Conservation (phyloP, 2,797 vertebrate genomes). For the Trematomus bernacchii region DNA sequence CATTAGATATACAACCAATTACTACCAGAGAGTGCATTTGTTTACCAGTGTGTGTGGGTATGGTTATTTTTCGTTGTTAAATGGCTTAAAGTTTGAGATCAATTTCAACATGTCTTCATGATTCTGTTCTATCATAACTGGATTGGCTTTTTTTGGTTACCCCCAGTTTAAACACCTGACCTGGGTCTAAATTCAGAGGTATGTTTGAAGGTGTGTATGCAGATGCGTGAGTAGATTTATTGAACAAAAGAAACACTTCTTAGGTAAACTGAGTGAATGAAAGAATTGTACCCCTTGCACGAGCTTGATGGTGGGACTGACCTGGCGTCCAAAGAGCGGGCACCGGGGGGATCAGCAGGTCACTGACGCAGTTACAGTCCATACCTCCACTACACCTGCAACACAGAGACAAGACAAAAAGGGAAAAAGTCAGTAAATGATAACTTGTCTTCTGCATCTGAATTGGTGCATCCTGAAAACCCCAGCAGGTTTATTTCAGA, state of each 20-base stretch:
- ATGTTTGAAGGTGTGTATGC: conserved; percentile 5
- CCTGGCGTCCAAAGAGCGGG: conserved; percentile 95
- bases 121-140: conserved; percentile 28
- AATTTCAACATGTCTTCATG: conserved; percentile 44
- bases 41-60: conserved; percentile 25
- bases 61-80: conserved; percentile 34
- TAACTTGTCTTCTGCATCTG: neutral
- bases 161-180: conserved; percentile 15
- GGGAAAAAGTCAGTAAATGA: neutral
- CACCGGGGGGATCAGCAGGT: conserved; percentile 93
- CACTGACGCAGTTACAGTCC: conserved; percentile 97
- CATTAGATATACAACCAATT: conserved; percentile 65
- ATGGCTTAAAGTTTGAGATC: conserved; percentile 21
- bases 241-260: conserved; percentile 1
- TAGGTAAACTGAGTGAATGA: conserved; percentile 15
- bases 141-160: conserved; percentile 37
- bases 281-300: conserved; percentile 2
- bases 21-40: conserved; percentile 53
- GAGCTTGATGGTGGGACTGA: conserved; percentile 65
- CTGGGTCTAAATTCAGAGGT: conserved; percentile 19
- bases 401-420: conserved; percentile 3
- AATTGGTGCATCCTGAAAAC: no score
- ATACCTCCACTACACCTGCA: conserved; percentile 87
- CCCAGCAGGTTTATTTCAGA: conserved; percentile 24
- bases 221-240: neutral